These are phyloP conservation scores for Dromiciops gliroides DNA, from an alignment of 2,113 vertebrate species.

Conservation along the genomic window DNA sequence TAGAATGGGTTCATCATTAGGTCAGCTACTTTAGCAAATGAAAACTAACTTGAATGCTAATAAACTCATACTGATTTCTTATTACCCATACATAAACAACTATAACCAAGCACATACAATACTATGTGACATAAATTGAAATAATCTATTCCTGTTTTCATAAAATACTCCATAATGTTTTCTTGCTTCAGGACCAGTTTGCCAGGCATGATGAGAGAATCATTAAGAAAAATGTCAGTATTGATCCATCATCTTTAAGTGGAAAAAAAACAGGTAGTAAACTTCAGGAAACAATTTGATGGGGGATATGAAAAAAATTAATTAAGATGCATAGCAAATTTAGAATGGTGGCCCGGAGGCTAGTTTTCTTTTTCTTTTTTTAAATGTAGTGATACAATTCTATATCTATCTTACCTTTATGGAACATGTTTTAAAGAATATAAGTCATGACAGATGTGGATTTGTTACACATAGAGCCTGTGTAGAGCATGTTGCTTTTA, in stretches of 20 bases:
- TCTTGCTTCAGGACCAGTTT: conserved; percentile 34
- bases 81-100: conserved; percentile 10
- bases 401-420: conserved; percentile 14
- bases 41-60: conserved; percentile 2
- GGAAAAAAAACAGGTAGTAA: conserved; percentile 47
- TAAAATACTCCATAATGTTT: not conserved
- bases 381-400: conserved; percentile 12
- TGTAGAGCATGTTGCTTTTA: not conserved
- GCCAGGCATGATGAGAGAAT: not conserved
- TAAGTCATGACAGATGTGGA: conserved; percentile 37
- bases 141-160: conserved; percentile 15
- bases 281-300: conserved; percentile 47
- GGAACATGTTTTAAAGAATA: conserved; percentile 17
- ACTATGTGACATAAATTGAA: conserved; percentile 27
- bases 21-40: not conserved
- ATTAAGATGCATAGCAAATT: not conserved
- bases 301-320: conserved; percentile 49
- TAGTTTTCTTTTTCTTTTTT: not conserved
- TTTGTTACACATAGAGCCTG: conserved; percentile 14
- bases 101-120: conserved; percentile 43
- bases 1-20: not conserved
- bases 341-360: not conserved
- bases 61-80: conserved; percentile 40
- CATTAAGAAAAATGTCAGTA: conserved; percentile 39
- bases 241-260: conserved; percentile 24